phyloP scores from a whole-genome alignment of 2,113 vertebrate genomes.

The Saimiri boliviensis region DNA sequence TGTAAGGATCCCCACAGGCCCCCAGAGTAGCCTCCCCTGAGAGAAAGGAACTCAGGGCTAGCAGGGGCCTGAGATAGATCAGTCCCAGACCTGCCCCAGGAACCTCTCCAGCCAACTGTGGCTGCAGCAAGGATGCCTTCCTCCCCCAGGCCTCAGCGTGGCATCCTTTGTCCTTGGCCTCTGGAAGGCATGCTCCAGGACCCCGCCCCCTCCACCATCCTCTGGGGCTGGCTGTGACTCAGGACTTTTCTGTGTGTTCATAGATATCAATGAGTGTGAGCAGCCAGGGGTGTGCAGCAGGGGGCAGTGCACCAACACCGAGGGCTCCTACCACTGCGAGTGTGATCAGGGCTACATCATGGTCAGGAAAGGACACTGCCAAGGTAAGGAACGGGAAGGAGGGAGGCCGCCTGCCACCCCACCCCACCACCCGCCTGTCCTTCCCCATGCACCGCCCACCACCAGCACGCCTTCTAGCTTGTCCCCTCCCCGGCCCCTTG shows the following conservation, averaged over 20 bases:
- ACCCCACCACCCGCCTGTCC: background rate
- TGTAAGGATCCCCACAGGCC: background rate
- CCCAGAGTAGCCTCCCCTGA: background rate
- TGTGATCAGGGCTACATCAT: conserved; percentile 90
- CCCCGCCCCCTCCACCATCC: too few relatives aligned
- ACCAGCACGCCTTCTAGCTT: background rate
- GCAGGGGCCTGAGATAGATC: background rate
- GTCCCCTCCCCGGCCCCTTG: background rate
- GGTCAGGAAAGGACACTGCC: conserved; percentile 88
- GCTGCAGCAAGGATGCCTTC: background rate
- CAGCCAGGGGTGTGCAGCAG: conserved; percentile 88
- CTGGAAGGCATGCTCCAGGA: background rate
- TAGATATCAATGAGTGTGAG: conserved; percentile 93
- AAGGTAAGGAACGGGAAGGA: conserved; percentile 85
- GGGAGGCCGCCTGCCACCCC: too few relatives aligned
- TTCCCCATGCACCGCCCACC: background rate
- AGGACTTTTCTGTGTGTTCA: conserved; percentile 49
- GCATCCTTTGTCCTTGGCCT: background rate
- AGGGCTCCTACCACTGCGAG: conserved; percentile 92
- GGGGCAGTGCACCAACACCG: conserved; percentile 92
- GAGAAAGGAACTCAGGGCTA: background rate
- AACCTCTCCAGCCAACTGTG: too few relatives aligned
- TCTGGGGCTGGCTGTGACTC: background rate
- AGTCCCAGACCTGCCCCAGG: background rate
- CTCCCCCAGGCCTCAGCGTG: background rate